Evolutionary conservation across 1,140 invertebrate species (phyloP).

Genomic region (Drosophila setifemur): DNA sequence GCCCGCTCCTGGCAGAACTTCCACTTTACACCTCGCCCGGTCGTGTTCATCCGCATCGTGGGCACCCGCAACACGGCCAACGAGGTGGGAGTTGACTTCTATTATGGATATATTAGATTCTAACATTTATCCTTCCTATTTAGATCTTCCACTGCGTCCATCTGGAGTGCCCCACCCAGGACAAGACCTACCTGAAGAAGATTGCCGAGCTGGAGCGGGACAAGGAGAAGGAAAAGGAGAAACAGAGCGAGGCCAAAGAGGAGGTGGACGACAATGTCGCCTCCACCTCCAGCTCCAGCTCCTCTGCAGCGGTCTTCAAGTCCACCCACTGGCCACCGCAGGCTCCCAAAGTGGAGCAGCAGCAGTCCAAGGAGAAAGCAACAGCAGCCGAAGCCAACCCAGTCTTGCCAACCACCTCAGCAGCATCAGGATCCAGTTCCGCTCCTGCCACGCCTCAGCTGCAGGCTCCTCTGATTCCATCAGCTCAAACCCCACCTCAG

Average conservation of each 20-base stretch:
- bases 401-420: neutral
- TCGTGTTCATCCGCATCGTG: slow-evolving; percentile 97
- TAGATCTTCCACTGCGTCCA: slow-evolving; percentile 99
- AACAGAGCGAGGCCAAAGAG: slow-evolving; percentile 1
- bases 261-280: slow-evolving; percentile 37
- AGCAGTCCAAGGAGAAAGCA: slow-evolving; percentile 3
- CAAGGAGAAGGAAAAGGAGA: slow-evolving; percentile 6
- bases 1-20: slow-evolving; percentile 95
- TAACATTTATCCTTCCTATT: slow-evolving; percentile 19
- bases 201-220: slow-evolving; percentile 35
- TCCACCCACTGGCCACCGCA: slow-evolving; percentile 14
- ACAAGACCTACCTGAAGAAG: slow-evolving; percentile 62
- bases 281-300: slow-evolving; percentile 35
- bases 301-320: neutral
- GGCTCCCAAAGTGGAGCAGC: slow-evolving; percentile 1
- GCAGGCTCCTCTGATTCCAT: slow-evolving; percentile 6
- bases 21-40: slow-evolving; percentile 90
- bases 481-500: neutral
- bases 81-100: slow-evolving; percentile 86
- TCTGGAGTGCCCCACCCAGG: slow-evolving; percentile 95
- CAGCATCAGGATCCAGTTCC: neutral
- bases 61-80: slow-evolving; percentile 98
- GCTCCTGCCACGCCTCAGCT: neutral
- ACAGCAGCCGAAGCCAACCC: neutral
- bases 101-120: neutral